Evolutionary conservation across 2,113 vertebrate genomes (phyloP), one percentile per base, ranked within the genome.

Genomic region (Monopterus albus): DNA sequence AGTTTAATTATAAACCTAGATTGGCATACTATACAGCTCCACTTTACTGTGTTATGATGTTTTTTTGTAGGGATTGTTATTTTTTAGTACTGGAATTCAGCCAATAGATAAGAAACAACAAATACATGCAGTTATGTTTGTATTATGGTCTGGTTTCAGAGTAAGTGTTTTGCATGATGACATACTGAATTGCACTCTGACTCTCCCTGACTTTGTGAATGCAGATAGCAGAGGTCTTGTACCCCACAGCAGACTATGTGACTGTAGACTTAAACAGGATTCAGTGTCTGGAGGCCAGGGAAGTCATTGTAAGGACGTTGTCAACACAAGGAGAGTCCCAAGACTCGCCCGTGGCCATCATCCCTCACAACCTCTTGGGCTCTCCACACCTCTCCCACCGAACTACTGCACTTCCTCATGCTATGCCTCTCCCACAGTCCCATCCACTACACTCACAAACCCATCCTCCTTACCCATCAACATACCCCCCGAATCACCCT

Each of bases 291-390:
- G 96, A 97, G 65, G 96, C 96, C 5, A 81, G 88, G 42, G 94
- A 95, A 10, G 83, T 99, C 79, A 94, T 95, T 0, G 96, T 99
- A 65, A 94, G 96, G 78, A 99, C 98, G 1, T 92, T 98, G 58
- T 99, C 96, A 0, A 93, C 89, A 0, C 96, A 99, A 86, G 98
- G 97, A 51, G 98, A 99, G 82, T 99, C 98, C 0, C 81, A 93
- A 87, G 97, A 99, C 90, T 98, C 97, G 0, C 53, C 85, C 8
- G 77, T 75, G 14, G 95, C 95, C 74, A 23, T 92, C 75, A 93
- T 99, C 52, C 96, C 97, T 17, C 76, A 94, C 5, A 95, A 93
- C 79, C 94, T 98, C 79, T 92, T 99, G 94, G 94, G 94, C 90
- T 94, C 95, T 86, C 95, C 95, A 7, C 84, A 84, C 17, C 90